Evolutionary conservation across 2,888 invertebrate genomes (phyloP), one percentile per base, ranked within the genome.

Genomic region (Isotomurus palustris): DNA sequence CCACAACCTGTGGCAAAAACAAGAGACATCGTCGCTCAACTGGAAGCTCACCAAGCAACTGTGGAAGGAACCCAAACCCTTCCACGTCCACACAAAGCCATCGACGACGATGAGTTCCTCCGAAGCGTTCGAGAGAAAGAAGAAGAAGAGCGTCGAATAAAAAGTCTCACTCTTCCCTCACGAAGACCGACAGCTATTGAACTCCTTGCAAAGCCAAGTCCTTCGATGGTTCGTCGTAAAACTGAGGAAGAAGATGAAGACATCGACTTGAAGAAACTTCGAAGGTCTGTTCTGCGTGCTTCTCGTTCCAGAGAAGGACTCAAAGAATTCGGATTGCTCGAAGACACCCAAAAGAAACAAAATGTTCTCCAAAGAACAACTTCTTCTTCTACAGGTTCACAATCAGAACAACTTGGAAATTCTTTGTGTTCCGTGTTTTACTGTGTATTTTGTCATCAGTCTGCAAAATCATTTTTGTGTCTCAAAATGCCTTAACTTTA

Each of bases 131-230:
- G 10, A 25, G 50, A 32, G 40, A 51, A 5, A 2, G 35, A 28
- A 36, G 44, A 41, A 21, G 55, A 41, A 36, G 43, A 54, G n/a
- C 52, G 55, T 2, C 27, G 38, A n/a, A 21, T n/a, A 21, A 10
- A 14, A 2, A 48, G 51, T 22, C 32, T 48, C n/a, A 19, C 38
- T n/a, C 54, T 44, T 12, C 2, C 12, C 17, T n/a, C 40, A 28
- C 49, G 40, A 29, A 24, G 47, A 24, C 56, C 45, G n/a, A 63
- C 63, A n/a, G 63, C 63, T 47, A 63, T 63, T 52, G 57, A 63
- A 53, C 35, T 63, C 14, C 35, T 63, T 17, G 59, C 63, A 1
- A 57, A 52, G 2, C 59, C 60, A 27, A 21, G 51, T 2, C 44
- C 55, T 6, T 50, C 50, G 3, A 32, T 54, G 50, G 10, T 54